Evolutionary conservation across 2,888 invertebrate genomes (phyloP), one percentile per base, ranked within the genome.

Genomic region (Ashinkailepas kermadecensis): DNA sequence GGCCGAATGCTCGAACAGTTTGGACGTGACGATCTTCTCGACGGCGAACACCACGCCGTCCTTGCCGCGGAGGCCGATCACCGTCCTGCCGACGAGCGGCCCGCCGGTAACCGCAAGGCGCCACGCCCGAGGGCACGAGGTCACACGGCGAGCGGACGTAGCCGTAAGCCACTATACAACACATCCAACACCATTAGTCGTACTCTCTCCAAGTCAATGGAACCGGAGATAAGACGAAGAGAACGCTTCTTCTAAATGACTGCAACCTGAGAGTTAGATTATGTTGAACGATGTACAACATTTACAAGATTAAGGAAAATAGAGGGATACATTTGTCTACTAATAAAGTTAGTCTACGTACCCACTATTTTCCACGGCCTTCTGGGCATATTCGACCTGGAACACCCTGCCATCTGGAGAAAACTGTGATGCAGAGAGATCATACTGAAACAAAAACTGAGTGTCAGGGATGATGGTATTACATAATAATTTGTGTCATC

Each of bases 381-480:
- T 99, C 82, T 94, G 94, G 8, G 99, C 99, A 89, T 99, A 99
- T 90, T 99, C 99, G 3, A 99, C 97, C 92, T 99, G 99, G 88
- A 99, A 99, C 64, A 99, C 99, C 85, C 99, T 91, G 15, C 99
- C 99, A 88, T 99, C 99, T 6, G 99, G 99, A 4, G 99, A 99
- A 89, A 99, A 99, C 90, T 99, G 99, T 74, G 99, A 97, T n/a
- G 99, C 99, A 83, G 99, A 99, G 86, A 99, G 91, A 91, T 99
- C 99, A 88, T 99, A 99, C 96, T 97, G 88, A 81, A 91, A 90
- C 85, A 83, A 84, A 84, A 83, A 85, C 84, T 39, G 2, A 39
- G 39, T 39, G 39, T 39, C 39, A 39, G 39, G 39, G 4, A 39
- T 39, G 39, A 39, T 39, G 39, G 39, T 39, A 39, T 39, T 39